These are phyloP conservation scores for Catharus ustulatus DNA, from an alignment of 2,797 vertebrate species.

Conservation along the genomic window DNA sequence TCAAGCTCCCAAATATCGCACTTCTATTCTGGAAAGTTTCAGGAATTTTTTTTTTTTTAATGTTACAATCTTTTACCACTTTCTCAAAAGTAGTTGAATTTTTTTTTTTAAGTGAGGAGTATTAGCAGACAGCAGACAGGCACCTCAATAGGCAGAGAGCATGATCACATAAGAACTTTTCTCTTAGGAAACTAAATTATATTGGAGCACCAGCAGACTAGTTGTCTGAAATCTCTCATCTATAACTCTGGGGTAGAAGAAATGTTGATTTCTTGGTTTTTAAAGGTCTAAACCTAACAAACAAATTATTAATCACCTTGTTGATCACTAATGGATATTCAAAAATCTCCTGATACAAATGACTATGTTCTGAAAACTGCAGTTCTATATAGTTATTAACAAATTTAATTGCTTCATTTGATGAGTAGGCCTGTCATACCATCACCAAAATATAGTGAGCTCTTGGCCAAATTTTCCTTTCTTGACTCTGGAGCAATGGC, in stretches of 20 bases:
- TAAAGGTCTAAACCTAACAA: background rate
- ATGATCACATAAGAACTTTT: background rate
- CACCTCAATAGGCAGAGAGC: background rate
- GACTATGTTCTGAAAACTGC: background rate
- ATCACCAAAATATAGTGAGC: background rate
- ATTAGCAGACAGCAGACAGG: background rate
- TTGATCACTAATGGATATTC: background rate
- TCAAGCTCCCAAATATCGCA: background rate
- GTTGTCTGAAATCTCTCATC: background rate
- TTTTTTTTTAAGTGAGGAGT: background rate
- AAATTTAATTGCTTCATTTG: background rate
- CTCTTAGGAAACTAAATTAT: conserved; percentile 22
- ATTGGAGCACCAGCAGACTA: background rate
- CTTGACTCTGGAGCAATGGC: background rate
- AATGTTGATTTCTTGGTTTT: background rate
- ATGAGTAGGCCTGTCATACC: background rate
- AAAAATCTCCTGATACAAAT: background rate
- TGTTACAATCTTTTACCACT: background rate
- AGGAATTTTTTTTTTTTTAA: background rate
- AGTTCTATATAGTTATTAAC: background rate
- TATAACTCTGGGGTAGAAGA: background rate
- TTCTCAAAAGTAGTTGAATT: conserved; percentile 1
- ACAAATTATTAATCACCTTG: background rate
- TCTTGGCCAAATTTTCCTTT: background rate
- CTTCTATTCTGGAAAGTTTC: background rate